Conservation (phyloP, 2,888 invertebrate genomes). For the Drosophila robusta region DNA sequence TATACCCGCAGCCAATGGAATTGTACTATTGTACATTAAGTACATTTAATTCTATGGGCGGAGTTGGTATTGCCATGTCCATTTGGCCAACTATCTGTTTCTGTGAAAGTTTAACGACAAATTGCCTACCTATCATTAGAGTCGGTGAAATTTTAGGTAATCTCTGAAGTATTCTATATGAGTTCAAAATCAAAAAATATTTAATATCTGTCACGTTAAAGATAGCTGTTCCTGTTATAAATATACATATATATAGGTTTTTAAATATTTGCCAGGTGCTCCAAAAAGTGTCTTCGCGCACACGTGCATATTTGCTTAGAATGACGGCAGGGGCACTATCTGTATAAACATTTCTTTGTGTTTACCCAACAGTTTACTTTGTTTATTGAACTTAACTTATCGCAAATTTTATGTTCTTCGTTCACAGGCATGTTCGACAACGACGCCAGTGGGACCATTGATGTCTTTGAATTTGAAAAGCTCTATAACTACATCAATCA, state of each 20-base stretch:
- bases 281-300: neutral
- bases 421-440: conserved; percentile 93
- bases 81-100: no score
- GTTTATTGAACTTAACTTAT: conserved; percentile 31
- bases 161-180: no score
- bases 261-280: conserved; percentile 27
- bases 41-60: no score
- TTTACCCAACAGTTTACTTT: conserved; percentile 51
- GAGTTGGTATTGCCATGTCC: no score
- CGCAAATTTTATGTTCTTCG: conserved; percentile 16
- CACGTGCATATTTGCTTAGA: conserved; percentile 42
- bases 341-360: conserved; percentile 40
- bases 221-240: neutral
- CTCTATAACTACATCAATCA: conserved; percentile 95
- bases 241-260: neutral
- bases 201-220: neutral
- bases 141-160: no score
- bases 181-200: neutral
- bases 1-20: neutral
- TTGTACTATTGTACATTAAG: neutral
- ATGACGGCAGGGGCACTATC: conserved; percentile 15
- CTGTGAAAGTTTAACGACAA: neutral
- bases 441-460: conserved; percentile 93
- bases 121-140: no score
- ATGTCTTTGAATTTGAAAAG: conserved; percentile 93